Evolutionary conservation across 2,888 invertebrate genomes (phyloP).

Genomic region (Mesorhabditis spiculigera): DNA sequence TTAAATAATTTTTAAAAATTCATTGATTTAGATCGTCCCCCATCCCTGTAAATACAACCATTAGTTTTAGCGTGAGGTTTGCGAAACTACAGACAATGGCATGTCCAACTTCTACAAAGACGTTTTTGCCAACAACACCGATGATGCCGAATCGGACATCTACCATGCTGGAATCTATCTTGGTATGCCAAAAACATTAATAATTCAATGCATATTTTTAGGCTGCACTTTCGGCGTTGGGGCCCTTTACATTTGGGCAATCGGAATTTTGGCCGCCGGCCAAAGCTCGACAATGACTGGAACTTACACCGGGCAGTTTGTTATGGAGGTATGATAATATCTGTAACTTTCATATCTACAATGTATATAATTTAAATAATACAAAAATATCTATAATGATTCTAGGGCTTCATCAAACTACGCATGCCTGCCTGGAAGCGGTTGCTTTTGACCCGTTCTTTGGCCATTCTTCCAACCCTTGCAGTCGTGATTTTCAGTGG

Average conservation of each 20-base stretch:
- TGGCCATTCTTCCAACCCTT: slow-evolving; percentile 72
- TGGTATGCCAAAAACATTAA: slow-evolving; percentile 42
- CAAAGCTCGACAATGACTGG: slow-evolving; percentile 66
- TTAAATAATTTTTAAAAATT: slow-evolving; percentile 1
- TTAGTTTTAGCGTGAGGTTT: slow-evolving; percentile 22
- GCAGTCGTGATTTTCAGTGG: slow-evolving; percentile 59
- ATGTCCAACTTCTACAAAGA: slow-evolving; percentile 46
- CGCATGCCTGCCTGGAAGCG: slow-evolving; percentile 82
- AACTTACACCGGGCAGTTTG: slow-evolving; percentile 62
- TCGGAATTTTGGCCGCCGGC: slow-evolving; percentile 65
- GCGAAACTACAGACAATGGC: slow-evolving; percentile 33
- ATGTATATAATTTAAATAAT: slow-evolving; percentile 6
- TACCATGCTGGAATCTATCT: slow-evolving; percentile 60
- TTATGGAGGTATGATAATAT: slow-evolving; percentile 61
- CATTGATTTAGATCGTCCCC: too few relatives aligned
- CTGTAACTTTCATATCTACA: background rate
- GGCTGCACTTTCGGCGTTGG: slow-evolving; percentile 62
- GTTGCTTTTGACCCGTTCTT: slow-evolving; percentile 73
- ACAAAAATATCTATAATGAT: background rate
- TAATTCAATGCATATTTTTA: background rate
- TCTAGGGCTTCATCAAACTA: slow-evolving; percentile 75
- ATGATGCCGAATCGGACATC: slow-evolving; percentile 43
- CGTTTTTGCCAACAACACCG: slow-evolving; percentile 42
- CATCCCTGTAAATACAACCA: too few relatives aligned
- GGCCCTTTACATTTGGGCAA: slow-evolving; percentile 65